Base-by-base conservation (phyloP, 2,888 invertebrate genomes). In the Eristalis intricaria region DNA sequence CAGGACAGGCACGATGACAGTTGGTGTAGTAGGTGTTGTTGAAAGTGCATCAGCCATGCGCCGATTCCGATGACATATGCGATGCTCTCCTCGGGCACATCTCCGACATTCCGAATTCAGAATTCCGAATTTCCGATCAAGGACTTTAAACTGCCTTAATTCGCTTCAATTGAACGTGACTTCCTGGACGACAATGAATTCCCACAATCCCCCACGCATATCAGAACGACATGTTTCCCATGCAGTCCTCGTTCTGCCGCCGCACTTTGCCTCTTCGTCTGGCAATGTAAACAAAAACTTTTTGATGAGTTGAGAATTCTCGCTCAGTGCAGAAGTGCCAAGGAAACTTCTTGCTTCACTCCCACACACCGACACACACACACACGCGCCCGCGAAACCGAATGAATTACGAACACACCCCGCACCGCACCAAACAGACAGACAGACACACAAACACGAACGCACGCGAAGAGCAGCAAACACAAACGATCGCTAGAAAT, bases 1-100 rank as follows among this genome's bases (percentile, higher is more conserved):
- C 58, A 40, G 26, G 26, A 26, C 26, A 10, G 65, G 43, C 15
- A 38, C n/a, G 73, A 29, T 76, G 66, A 71, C 70, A 71, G 79
- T 71, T 76, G 83, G 61, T 73, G 80, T 71, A 50, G 80, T 71
- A 50, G 71, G 50, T 58, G 63, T 43, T 75, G 56, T 60, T 19
- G 38, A 65, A 29, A 56, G 58, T 43, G 56, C 26, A 66, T 35
- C 69, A 29, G 68, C 65, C 78, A 65, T 68, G 77, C 85, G 58
- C 56, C 74, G 29, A 43, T 19, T 50, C 19, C 50, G 50, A 19
- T 50, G 19, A 50, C 50, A 50, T 50, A 19, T 32, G 63, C 4
- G 29, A 63, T 60, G 58, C 2, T 26, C 22, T 29, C 19, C 26
- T 40, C 26, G 38, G 13, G 58, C 38, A 13, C n/a, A 22, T 69